Evolutionary conservation across 2,113 vertebrate genomes (phyloP), one percentile per base, ranked within the genome.

Genomic region (Sula dactylatra): DNA sequence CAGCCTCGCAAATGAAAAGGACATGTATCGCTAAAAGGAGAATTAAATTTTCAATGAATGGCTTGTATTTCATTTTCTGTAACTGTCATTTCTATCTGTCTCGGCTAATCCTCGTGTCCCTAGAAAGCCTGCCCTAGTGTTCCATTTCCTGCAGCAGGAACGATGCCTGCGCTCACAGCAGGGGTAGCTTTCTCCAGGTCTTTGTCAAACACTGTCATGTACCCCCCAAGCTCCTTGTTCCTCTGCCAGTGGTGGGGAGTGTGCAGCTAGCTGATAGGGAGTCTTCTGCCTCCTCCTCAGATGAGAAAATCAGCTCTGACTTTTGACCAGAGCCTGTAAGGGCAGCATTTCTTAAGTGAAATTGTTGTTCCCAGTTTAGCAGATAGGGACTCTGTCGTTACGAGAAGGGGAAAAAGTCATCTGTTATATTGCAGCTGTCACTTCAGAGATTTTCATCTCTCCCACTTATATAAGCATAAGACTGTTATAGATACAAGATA

Each of bases 41-140:
- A 96, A 92, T 90, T 69, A 88, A 65, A 92, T 74, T 90, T 86
- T 40, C 72, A 90, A 49, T 45, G 42, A 86, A 49, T 71, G 55
- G 10, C 45, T 94, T 85, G 44, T 56, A 84, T 92, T 96, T 92
- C 4, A 88, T 88, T 72, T 92, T 95, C 69, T 82, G 24, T 61
- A 77, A 24, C 71, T 73, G 64, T 56, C 22, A 25, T 80, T 93
- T 95, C 91, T 87, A 38, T 90, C 81, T 96, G 65, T 90, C 78
- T 45, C 1, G 0, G 42, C 69, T 93, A 79, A 93, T 91, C 52
- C 90, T 71, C 1, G 2, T 88, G 67, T 89, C 91, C 83, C 70
- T 79, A 55, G 81, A 95, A 97, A 74, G 70, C 91, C 76, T 94
- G 89, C 14, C 74, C 85, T 77, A 90, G 78, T 91, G 56, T 95